Percentiles rank a stretch among this genome's conserved stretches.
These are phyloP conservation scores for Deilephila elpenor DNA, from an alignment of 2,888 invertebrate species.

Conservation along the genomic window DNA sequence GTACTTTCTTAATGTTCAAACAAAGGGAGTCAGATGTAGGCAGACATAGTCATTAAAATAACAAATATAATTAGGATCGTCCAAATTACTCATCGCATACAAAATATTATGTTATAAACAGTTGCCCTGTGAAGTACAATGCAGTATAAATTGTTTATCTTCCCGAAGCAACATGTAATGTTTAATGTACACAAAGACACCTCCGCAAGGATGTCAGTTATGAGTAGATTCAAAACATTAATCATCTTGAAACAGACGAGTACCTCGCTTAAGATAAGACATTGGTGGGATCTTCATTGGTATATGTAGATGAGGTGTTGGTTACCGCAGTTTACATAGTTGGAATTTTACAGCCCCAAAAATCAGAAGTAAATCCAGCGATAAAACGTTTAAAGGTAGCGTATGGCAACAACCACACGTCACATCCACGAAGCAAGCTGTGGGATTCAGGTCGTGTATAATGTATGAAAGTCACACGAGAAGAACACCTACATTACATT, in stretches of 20 bases:
- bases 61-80: constrained; percentile 13
- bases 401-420: too few relatives aligned
- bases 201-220: not conserved
- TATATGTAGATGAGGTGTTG: too few relatives aligned
- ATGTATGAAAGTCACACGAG: not conserved
- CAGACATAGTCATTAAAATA: not conserved
- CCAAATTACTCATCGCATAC: constrained; percentile 10
- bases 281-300: too few relatives aligned
- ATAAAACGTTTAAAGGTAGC: too few relatives aligned
- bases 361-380: too few relatives aligned
- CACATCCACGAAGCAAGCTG: too few relatives aligned
- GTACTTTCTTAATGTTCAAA: not conserved
- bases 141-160: not conserved
- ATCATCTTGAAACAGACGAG: not conserved
- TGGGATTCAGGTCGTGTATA: not conserved
- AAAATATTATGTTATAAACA: not conserved
- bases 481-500: not conserved
- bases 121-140: not conserved
- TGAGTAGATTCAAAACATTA: not conserved
- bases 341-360: too few relatives aligned
- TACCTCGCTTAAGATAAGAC: too few relatives aligned
- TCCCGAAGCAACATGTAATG: not conserved
- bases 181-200: not conserved
- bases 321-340: too few relatives aligned
- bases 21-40: not conserved